Evolutionary conservation across 2,113 vertebrate species (phyloP), one percentile per base, ranked within the genome.

Genomic region (Callipepla californica): DNA sequence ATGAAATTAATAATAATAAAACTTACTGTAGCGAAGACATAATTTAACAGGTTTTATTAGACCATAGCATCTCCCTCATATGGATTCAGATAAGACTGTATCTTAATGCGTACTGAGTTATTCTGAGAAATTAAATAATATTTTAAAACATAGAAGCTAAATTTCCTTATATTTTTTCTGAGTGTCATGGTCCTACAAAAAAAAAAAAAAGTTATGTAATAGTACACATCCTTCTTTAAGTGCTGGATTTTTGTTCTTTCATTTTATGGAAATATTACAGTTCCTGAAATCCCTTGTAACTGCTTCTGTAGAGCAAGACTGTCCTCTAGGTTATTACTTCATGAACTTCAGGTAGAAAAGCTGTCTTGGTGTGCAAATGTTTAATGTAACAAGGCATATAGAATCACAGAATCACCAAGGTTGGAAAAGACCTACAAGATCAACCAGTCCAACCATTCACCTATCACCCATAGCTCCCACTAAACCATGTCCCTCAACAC

Each of bases 331-430:
- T 73, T 79, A 79, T 25, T 50, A 62, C 4, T 40, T 76, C 11
- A 80, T 85, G 40, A 87, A 12, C 8, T 66, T 58, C 74, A 42
- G 22, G 19, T 25, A 74, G 59, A 73, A 80, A 79, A 91, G 8
- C 32, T 55, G 16, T 62, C 63, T 67, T 51, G 13, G 20, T 62
- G 59, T 73, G 12, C 55, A 73, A 48, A 70, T 4, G 16, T 7
- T 80, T 80, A 75, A 26, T 3, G 51, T 63, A 0, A 3, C 0
- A 0, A 40, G 13, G 10, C 66, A 7, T 80, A 7, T 36, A 36
- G 36, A 36, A 36, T 36, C 36, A 36, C 36, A 36, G 36, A 36
- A 36, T 36, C 36, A 36, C 36, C 36, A 36, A 36, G 36, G 36
- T 36, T 36, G 36, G 36, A 36, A 36, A 36, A 36, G 36, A 36